phyloP scores from a whole-genome alignment of 2,797 vertebrate species.

The Labroides dimidiatus region DNA sequence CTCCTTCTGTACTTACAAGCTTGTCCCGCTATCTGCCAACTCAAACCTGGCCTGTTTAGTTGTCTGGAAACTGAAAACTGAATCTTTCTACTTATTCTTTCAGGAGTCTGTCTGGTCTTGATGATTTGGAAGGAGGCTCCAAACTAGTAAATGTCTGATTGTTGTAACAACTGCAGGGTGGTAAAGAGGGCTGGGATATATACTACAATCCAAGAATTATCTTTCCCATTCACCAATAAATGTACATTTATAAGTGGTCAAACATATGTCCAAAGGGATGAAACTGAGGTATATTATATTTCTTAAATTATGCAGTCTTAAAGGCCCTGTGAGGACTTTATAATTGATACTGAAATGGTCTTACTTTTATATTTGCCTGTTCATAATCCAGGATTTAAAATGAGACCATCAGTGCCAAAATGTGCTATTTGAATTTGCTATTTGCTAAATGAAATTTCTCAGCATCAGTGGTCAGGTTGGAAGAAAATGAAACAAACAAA shows the following conservation, averaged over 20 bases:
- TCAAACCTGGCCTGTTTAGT: not conserved
- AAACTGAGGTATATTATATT: too few species aligned
- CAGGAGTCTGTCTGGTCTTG: not conserved
- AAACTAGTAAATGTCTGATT: not conserved
- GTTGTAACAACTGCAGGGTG: not conserved
- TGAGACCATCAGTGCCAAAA: too few species aligned
- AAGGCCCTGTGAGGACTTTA: too few species aligned
- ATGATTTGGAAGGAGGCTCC: not conserved
- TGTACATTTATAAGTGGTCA: not conserved
- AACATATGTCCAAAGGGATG: not conserved
- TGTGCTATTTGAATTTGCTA: too few species aligned
- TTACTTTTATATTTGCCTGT: too few species aligned
- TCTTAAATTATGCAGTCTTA: too few species aligned
- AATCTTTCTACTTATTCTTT: not conserved
- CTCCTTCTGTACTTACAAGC: slow-evolving; percentile 22
- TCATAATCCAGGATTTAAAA: too few species aligned
- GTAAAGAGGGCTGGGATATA: not conserved
- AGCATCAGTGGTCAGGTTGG: too few species aligned
- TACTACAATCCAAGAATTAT: not conserved
- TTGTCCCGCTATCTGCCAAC: not conserved
- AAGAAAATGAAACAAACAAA: too few species aligned
- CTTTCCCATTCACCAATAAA: not conserved
- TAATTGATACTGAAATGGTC: too few species aligned
- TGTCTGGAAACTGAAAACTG: not conserved
- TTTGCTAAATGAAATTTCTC: too few species aligned